A percentile compares a stretch with the other conserved stretches of the same genome.
Evolutionary conservation across 2,113 vertebrate genomes (phyloP).

Genomic region (Dipodomys ordii): DNA sequence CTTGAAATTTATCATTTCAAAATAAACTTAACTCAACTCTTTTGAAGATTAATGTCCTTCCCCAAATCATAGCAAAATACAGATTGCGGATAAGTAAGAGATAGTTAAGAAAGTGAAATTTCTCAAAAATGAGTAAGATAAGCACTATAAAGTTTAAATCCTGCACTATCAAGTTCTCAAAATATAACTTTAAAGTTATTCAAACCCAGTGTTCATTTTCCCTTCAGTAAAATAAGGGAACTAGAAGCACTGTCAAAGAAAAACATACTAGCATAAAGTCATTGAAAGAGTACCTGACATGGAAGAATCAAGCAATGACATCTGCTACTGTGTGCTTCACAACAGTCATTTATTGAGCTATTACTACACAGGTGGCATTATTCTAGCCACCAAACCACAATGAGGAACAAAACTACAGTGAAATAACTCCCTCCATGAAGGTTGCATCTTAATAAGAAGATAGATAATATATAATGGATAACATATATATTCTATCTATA

Average conservation of each 20-base stretch:
- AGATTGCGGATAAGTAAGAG: no score
- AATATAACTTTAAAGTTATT: not conserved
- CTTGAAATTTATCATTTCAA: slow-evolving; percentile 18
- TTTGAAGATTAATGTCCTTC: no score
- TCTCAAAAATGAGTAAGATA: no score
- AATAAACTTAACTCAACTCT: not conserved
- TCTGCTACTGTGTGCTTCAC: not conserved
- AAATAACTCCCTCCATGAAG: not conserved
- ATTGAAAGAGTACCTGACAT: not conserved
- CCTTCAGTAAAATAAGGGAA: slow-evolving; percentile 4
- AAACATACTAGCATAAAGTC: not conserved
- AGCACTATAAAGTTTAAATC: no score
- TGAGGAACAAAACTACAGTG: not conserved
- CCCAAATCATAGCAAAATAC: no score
- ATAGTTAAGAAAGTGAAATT: no score
- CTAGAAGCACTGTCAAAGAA: not conserved
- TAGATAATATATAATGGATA: not conserved
- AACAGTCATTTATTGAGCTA: slow-evolving; percentile 6
- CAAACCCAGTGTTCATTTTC: not conserved
- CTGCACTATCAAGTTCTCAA: no score
- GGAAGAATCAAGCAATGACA: not conserved
- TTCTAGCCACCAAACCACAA: not conserved
- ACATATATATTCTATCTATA: not conserved
- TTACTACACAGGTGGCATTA: not conserved
- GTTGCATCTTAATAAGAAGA: not conserved